Base-by-base conservation (phyloP, 2,888 invertebrate species). In the Apotomis capreana region DNA sequence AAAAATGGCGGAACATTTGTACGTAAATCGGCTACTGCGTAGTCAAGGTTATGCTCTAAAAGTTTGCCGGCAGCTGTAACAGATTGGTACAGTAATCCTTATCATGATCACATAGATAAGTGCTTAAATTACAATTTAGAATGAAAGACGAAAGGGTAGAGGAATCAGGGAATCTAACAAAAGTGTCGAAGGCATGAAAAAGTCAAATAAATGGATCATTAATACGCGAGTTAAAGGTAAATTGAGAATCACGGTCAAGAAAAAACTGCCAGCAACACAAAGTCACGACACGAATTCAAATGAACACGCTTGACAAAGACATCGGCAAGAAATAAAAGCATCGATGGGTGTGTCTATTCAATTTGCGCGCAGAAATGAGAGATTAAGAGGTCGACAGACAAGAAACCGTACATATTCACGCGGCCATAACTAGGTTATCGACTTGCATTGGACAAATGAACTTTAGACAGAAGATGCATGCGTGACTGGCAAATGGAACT, bases 291-390 rank as follows among this genome's bases (percentile, higher is more conserved):
- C n/a, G n/a, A 51, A 13, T 54, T 64, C 15, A 15, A 55, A 3
- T 2, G 26, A 26, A 26, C 26, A 26, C 15, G 3, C 5, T 15
- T 37, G 8, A n/a, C 36, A 36, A 49, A 26, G n/a, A 62, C 13
- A 62, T n/a, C 4, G 44, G 1, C 4, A 55, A 52, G 36, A n/a
- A 36, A 36, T n/a, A 63, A 15, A 26, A 8, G 40, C 4, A n/a
- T 46, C 72, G 46, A 72, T 63, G 68, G 68, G 68, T 68, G 72
- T 68, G 72, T 62, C 58, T 52, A 58, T 70, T 49, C 37, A 63
- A 61, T 67, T 68, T 58, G 62, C 67, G 62, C 58, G 40, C 36
- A n/a, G 55, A 15, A 52, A 37, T 49, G 49, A 15, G 46, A 55
- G 51, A 52, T 58, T 6, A 40, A 26, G 15, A 62, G 62, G 71